A percentile compares a stretch with the other conserved stretches of the same genome.
Conservation (phyloP, 1,140 invertebrate genomes). For the Leucophenga varia region DNA sequence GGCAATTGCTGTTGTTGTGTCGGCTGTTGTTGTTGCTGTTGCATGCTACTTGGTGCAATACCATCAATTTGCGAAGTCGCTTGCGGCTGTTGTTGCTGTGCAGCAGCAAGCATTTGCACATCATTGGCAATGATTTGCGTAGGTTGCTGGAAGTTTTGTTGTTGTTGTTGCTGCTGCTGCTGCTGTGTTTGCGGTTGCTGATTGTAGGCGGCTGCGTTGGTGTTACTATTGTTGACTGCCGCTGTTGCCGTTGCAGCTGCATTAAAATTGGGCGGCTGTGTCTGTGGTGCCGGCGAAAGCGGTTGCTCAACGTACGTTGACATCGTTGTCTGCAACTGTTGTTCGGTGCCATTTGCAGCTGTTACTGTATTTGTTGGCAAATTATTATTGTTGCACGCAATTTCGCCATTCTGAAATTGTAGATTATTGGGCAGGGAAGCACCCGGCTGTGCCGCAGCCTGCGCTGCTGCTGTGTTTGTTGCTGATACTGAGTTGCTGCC, state of each 20-base stretch:
- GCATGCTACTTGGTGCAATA: slow-evolving; percentile 15
- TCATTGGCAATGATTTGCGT: too few species aligned
- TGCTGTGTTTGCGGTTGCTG: too few species aligned
- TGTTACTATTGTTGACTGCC: too few species aligned
- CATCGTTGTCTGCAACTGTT: slow-evolving; percentile 17
- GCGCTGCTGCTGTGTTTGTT: slow-evolving; percentile 14
- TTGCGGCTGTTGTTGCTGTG: slow-evolving; percentile 1
- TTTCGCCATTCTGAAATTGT: slow-evolving; percentile 47
- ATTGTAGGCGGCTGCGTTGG: too few species aligned
- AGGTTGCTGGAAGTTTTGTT: too few species aligned
- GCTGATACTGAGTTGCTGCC: slow-evolving; percentile 6
- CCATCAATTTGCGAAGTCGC: slow-evolving; percentile 40
- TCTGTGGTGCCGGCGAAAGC: too few species aligned
- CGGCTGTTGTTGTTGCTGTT: slow-evolving; percentile 12
- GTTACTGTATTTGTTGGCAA: slow-evolving; percentile 6
- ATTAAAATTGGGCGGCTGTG: too few species aligned
- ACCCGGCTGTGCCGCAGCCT: slow-evolving; percentile 51
- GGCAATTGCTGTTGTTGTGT: slow-evolving; percentile 10
- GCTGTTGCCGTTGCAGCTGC: too few species aligned
- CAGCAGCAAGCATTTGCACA: too few species aligned
- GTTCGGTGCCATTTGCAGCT: not conserved
- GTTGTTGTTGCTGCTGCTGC: too few species aligned
- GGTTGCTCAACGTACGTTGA: not conserved
- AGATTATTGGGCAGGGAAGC: slow-evolving; percentile 57
- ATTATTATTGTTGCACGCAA: slow-evolving; percentile 20